phyloP scores from a whole-genome alignment of 2,113 vertebrate species.

The Bos javanicus region DNA sequence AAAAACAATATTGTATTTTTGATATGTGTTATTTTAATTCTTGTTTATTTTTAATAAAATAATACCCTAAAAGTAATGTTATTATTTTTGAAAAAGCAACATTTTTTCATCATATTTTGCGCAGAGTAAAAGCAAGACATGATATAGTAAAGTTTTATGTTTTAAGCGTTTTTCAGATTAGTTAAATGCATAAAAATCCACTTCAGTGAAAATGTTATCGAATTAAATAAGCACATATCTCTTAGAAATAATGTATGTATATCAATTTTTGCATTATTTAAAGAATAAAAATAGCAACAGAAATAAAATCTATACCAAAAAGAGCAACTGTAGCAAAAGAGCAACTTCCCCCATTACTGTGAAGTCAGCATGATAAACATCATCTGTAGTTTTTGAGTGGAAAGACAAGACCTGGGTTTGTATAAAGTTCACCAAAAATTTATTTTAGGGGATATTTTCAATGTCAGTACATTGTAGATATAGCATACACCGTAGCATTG shows the following conservation, averaged over 20 bases:
- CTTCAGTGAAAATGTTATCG: not conserved
- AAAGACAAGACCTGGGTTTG: not conserved
- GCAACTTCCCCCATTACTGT: not conserved
- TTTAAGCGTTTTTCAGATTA: not conserved
- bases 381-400: not conserved
- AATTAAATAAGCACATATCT: not conserved
- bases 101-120: not conserved
- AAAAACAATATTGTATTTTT: not conserved
- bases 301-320: not conserved
- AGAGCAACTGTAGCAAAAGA: not conserved
- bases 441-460: not conserved
- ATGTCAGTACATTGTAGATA: not conserved
- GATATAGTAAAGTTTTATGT: not conserved
- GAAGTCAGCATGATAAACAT: not conserved
- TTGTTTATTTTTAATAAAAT: not conserved
- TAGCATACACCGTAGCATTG: fast-evolving
- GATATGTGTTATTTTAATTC: not conserved
- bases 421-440: not conserved
- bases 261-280: not conserved
- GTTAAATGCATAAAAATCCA: not conserved
- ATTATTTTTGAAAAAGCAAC: not conserved
- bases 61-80: not conserved
- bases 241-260: not conserved
- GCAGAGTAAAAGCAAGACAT: not conserved
- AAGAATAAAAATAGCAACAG: not conserved